phyloP scores from a whole-genome alignment of 2,797 vertebrate species.

The Sebastes hubbsi region DNA sequence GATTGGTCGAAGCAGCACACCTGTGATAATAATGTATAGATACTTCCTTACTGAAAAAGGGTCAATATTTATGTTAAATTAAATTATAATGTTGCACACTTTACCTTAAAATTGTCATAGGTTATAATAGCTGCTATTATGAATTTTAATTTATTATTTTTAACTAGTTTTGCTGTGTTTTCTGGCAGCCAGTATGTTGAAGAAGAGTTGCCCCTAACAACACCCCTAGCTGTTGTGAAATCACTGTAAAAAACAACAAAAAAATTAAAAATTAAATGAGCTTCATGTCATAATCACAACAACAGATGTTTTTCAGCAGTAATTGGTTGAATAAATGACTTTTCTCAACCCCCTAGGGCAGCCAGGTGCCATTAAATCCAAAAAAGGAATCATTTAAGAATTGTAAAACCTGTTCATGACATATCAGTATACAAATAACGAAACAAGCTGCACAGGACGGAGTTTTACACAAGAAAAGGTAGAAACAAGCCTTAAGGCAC shows the following conservation, averaged over 20 bases:
- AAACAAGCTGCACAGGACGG: not conserved
- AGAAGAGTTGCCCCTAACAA: not conserved
- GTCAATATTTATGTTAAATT: not conserved
- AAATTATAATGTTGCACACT: not conserved
- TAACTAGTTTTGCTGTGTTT: not conserved
- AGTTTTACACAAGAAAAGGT: not conserved
- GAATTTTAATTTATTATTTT: not conserved
- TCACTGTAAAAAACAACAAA: conserved; percentile 5
- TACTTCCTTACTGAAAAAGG: not conserved
- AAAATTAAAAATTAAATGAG: not conserved
- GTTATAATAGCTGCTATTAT: not conserved
- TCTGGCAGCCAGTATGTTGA: not conserved
- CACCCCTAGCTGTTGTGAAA: conserved; percentile 13
- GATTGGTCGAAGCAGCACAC: not conserved
- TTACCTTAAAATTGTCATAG: not conserved
- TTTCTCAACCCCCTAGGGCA: conserved; percentile 2
- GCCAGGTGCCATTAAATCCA: not conserved
- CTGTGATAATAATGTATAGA: not conserved
- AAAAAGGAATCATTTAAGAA: not conserved
- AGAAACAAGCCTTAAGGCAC: conserved; percentile 1
- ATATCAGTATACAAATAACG: not conserved
- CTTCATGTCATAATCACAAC: not conserved
- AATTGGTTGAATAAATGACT: conserved; percentile 11
- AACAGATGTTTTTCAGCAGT: not conserved
- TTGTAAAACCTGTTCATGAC: not conserved